phyloP scores from a whole-genome alignment of 1,140 invertebrate species.

The Nomia melanderi region DNA sequence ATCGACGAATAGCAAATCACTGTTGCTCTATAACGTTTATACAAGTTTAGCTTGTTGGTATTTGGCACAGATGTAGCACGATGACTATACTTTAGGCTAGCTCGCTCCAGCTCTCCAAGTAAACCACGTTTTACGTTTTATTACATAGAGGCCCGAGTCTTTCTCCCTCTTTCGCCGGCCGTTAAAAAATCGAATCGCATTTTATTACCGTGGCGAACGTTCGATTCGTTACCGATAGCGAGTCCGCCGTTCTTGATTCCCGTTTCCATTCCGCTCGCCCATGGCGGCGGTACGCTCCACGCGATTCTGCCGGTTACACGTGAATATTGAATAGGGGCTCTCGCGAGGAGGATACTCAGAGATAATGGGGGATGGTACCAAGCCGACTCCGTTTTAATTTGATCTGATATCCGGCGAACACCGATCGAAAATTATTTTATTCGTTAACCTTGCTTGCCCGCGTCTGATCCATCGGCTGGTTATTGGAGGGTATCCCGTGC shows the following conservation, averaged over 20 bases:
- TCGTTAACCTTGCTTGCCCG: no score
- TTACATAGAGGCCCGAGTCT: neutral
- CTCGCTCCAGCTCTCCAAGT: conserved; percentile 1
- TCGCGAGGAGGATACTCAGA: neutral
- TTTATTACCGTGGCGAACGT: neutral
- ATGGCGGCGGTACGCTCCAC: no score
- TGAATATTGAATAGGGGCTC: neutral
- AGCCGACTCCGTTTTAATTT: neutral
- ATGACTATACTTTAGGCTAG: no score
- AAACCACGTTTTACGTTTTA: conserved; percentile 3
- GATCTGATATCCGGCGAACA: neutral
- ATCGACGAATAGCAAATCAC: no score
- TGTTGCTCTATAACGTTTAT: no score
- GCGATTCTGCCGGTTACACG: neutral
- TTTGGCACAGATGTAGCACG: no score
- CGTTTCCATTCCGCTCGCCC: neutral
- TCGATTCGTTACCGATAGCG: neutral
- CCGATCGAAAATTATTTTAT: neutral
- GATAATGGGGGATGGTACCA: neutral
- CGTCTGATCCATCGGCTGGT: no score
- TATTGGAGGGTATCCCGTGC: no score
- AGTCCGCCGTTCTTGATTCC: neutral
- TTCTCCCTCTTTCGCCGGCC: neutral
- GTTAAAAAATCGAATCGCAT: conserved; percentile 3
- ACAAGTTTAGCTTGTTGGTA: no score